Evolutionary conservation across 2,113 vertebrate genomes (phyloP), one percentile per base, ranked within the genome.

Genomic region (Poeciliopsis retropinna): DNA sequence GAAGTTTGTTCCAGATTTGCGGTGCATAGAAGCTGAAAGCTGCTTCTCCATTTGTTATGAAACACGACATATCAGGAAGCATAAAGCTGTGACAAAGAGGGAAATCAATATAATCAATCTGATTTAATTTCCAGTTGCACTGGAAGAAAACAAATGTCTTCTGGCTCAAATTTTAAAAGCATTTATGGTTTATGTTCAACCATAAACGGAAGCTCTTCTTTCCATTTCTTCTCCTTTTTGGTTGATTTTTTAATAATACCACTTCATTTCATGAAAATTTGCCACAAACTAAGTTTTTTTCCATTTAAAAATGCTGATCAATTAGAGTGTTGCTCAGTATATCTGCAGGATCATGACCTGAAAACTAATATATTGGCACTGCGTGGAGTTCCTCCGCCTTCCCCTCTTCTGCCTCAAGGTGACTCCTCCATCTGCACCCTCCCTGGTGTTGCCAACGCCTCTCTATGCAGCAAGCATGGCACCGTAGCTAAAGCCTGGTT

Each of bases 391-490:
- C 71, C 70, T 84, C 76, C 73, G 83, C 76, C 83, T 63, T 80
- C 62, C 83, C 63, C 80, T 64, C 68, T 31, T 60, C 66, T 73
- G 34, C 72, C 85, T 90, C 91, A 90, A 92, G 91, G 91, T 92
- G 89, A 92, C 92, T 89, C 86, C 87, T 91, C 90, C 92, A 92
- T 93, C 91, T 94, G 91, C 78, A 83, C 85, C 85, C 71, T 81
- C 73, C 63, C 76, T 73, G 61, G 78, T 85, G 71, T 60, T 86
- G 85, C 91, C 87, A 93, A 80, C 79, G 73, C 81, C 76, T 57
- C 65, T 77, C 78, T 70, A 78, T 80, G 85, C 87, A 87, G 82
- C 75, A 34, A 81, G 67, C 69, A 29, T 60, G 76, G 19, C 80
- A 79, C 76, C 66, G 19, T 71, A 27, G 37, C 70, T 61, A 4